Evolutionary conservation across 2,888 invertebrate genomes (phyloP).

Genomic region (Mesorhabditis spiculigera): DNA sequence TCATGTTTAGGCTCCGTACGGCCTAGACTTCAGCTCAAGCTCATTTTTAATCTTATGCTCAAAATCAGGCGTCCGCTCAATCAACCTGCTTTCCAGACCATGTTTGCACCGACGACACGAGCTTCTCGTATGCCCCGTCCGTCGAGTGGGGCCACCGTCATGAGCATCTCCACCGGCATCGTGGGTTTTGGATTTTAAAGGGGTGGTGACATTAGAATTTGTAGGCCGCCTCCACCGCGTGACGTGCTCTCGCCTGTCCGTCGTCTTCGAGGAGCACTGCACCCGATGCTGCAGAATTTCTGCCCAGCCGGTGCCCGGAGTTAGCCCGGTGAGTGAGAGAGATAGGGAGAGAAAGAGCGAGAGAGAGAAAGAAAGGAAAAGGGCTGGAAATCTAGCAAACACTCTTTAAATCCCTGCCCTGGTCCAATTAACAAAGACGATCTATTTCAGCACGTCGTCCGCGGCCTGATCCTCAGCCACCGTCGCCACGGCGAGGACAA

Average conservation of each 20-base stretch:
- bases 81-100: neutral
- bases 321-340: neutral
- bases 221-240: neutral
- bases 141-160: neutral
- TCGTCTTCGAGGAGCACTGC: neutral
- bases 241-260: neutral
- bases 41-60: too few species aligned
- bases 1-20: too few species aligned
- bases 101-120: neutral
- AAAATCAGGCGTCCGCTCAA: too few species aligned
- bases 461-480: neutral
- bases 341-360: too few species aligned
- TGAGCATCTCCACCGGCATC: neutral
- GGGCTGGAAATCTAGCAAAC: too few species aligned
- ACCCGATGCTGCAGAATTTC: neutral
- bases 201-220: neutral
- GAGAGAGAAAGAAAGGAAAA: too few species aligned
- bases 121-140: neutral
- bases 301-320: constrained; percentile 3
- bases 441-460: neutral
- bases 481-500: neutral
- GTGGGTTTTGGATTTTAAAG: neutral
- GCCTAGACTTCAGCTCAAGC: too few species aligned
- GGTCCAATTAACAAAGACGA: neutral
- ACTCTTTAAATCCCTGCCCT: too few species aligned